phyloP scores from a whole-genome alignment of 2,888 invertebrate genomes.

The Atethmia centrago region DNA sequence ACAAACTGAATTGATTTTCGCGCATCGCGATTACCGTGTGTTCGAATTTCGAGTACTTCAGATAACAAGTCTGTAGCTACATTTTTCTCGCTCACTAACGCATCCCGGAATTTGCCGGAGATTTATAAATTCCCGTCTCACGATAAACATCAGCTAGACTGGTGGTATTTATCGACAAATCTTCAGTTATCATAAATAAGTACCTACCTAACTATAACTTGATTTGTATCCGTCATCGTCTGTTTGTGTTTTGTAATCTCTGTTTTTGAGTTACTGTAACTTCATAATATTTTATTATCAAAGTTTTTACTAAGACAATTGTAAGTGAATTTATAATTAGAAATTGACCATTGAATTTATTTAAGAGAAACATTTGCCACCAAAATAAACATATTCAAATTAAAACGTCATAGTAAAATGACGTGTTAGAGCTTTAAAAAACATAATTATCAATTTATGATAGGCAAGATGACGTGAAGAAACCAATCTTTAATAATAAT shows the following conservation, averaged over 20 bases:
- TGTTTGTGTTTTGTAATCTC: slow-evolving; percentile 32
- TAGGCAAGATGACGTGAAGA: background rate
- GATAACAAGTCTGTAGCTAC: slow-evolving; percentile 46
- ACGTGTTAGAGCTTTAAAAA: slow-evolving; percentile 12
- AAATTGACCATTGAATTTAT: background rate
- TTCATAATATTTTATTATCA: slow-evolving; percentile 6
- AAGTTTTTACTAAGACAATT: background rate
- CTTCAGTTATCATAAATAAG: slow-evolving; percentile 66
- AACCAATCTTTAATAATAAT: slow-evolving; percentile 13
- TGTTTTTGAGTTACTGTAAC: slow-evolving; percentile 23
- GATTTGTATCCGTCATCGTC: slow-evolving; percentile 63
- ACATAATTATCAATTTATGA: background rate
- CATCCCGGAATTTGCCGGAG: slow-evolving; percentile 67
- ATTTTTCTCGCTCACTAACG: slow-evolving; percentile 63
- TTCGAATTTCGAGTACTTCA: slow-evolving; percentile 40
- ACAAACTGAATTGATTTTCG: slow-evolving; percentile 87
- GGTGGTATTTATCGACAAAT: slow-evolving; percentile 64
- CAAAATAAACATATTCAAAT: slow-evolving; percentile 44
- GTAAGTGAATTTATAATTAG: background rate
- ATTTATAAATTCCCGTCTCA: slow-evolving; percentile 71
- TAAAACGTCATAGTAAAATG: slow-evolving; percentile 40
- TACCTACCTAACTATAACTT: slow-evolving; percentile 61
- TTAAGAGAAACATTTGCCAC: slow-evolving; percentile 21
- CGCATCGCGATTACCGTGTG: slow-evolving; percentile 68
- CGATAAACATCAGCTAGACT: slow-evolving; percentile 69